Evolutionary conservation across 2,888 invertebrate species (phyloP), one percentile per base, ranked within the genome.

Genomic region (Synanthedon myopaeformis): DNA sequence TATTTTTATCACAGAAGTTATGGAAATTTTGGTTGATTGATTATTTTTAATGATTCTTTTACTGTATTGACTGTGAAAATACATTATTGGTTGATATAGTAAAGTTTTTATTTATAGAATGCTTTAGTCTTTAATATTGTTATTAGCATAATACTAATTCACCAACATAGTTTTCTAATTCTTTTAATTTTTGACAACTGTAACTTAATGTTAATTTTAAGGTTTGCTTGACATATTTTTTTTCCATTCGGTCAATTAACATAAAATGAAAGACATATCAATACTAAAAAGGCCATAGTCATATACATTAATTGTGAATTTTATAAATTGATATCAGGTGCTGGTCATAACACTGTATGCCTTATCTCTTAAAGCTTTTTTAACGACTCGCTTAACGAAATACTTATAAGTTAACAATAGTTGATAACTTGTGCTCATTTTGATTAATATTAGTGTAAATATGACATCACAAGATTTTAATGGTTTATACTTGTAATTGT

Each of bases 391-490:
- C 53, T 55, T 55, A 41, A 51, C 19, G 52, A 45, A 14, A 45
- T 14, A 45, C 45, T n/a, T 45, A 8, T 3, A 45, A 14, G 45
- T 13, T 49, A 49, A 19, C 19, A 17, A 17, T 49, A 19, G 49
- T 14, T 14, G 13, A 17, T 12, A 49, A 10, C 14, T 49, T 14
- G 14, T 45, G 49, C 49, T 49, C 49, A 19, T 14, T 14, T 49
- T 14, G 8, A 45, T 13, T 13, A 45, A 23, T 14, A 19, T 49
- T 45, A 6, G 69, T 83, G 80, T 83, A 82, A 73, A 82, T 82
- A 82, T 67, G 68, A 74, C 79, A 83, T 82, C 82, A 84, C 82
- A 80, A 67, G 61, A 65, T 67, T 68, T 57, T 49, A 61, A 64
- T 62, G 66, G 62, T 2, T 49, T 11, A 3, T 49, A 49, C 11